Evolutionary conservation across 64 coral and sea anemone genomes (phyloP), one percentile per base, ranked within the genome.

Genomic region (Stichodactyla helianthus): DNA sequence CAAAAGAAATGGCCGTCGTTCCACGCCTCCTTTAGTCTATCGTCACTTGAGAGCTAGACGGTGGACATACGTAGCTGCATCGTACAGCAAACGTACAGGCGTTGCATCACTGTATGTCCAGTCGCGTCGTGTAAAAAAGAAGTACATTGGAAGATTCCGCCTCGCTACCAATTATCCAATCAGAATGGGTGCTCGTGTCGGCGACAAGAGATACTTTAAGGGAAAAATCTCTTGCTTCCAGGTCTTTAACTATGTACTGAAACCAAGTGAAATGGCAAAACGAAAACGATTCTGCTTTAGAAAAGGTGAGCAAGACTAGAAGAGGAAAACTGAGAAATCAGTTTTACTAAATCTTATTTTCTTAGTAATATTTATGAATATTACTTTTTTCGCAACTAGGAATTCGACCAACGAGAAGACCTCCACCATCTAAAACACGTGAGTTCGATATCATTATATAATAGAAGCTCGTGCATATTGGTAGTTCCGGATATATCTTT

Each of bases 91-190:
- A 16, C 87, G 76, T 53, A 90, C 91, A 20, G 94, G 91, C 9
- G 60, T 70, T 27, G 91, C 79, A 53, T 70, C 77, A 17, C 50
- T 96, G 57, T 96, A 87, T 65, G 85, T 96, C 58, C 88, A 93
- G 77, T 82, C 68, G 12, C 82, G 82, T 4, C 78, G 22, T 23
- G 94, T 96, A 13, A 51, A 16, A 3, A 53, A 10, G 13, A 87
- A 84, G 50, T 28, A 22, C 1, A 67, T 92, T 9, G 90, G 94
- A 28, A 84, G 80, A 27, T 62, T 89, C 26, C 88, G 79, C 22
- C 70, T 96, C 51, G 91, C 94, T 56, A 96, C 94, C 4, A 92
- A 96, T 65, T 96, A 93, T 76, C 91, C 94, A 60, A 83, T 96
- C 6, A 82, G 94, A 51, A 90, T 96, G 84, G 94, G 94, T 6